Conservation (phyloP, 2,888 invertebrate genomes). For the Microctonus hyperodae region DNA sequence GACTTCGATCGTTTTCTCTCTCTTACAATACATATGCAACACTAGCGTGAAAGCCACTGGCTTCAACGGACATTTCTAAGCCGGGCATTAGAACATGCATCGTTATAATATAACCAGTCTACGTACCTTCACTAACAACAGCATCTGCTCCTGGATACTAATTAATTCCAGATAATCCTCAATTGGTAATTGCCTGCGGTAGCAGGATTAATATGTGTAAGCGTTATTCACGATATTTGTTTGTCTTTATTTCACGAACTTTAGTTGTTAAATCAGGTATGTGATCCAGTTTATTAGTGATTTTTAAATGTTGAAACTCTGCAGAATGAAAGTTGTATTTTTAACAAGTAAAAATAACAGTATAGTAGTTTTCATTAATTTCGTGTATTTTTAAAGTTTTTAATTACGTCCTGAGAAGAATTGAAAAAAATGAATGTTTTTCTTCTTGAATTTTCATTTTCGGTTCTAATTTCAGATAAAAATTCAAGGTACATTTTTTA, state of each 20-base stretch:
- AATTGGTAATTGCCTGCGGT: slow-evolving; percentile 55
- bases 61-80: slow-evolving; percentile 26
- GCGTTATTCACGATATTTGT: slow-evolving; percentile 22
- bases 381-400: background rate
- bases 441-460: background rate
- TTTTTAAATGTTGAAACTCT: background rate
- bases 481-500: background rate
- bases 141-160: slow-evolving; percentile 37
- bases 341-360: background rate
- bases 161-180: slow-evolving; percentile 60
- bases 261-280: background rate
- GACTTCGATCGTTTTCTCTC: slow-evolving; percentile 14
- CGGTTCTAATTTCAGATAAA: background rate
- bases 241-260: background rate
- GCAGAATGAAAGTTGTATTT: background rate
- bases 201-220: slow-evolving; percentile 24
- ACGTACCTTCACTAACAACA: background rate
- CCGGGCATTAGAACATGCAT: slow-evolving; percentile 27
- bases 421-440: background rate
- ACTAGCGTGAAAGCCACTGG: background rate
- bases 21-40: slow-evolving; percentile 8
- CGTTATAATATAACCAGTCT: slow-evolving; percentile 27
- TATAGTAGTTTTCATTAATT: background rate
- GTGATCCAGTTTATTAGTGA: background rate
- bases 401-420: background rate